Percentiles rank a stretch among this genome's conserved stretches.
These are phyloP conservation scores for Setophaga coronata DNA, from an alignment of 2,113 vertebrate genomes.

Conservation along the genomic window DNA sequence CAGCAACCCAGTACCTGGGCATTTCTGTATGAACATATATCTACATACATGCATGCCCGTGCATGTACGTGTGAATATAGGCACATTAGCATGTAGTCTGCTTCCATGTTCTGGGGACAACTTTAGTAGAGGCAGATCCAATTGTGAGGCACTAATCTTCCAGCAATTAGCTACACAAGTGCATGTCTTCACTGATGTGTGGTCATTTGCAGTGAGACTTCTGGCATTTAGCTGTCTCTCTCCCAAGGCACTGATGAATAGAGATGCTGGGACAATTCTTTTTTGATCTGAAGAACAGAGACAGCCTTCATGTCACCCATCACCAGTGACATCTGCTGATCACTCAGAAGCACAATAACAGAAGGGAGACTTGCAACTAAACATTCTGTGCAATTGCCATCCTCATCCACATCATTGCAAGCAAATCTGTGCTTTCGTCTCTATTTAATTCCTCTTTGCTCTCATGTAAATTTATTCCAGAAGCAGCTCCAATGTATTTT, in stretches of 20 bases:
- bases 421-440: conserved; percentile 61
- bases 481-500: conserved; percentile 49
- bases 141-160: not conserved
- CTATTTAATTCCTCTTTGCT: conserved; percentile 51
- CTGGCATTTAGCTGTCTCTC: not conserved
- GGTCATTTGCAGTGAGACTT: not conserved
- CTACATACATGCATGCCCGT: not conserved
- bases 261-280: not conserved
- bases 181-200: not conserved
- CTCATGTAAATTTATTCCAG: conserved; percentile 56
- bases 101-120: not conserved
- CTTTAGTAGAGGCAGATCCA: not conserved
- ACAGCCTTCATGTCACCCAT: conserved; percentile 44
- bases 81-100: not conserved
- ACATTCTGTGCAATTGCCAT: conserved; percentile 64
- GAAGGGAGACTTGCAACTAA: conserved; percentile 63
- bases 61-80: not conserved
- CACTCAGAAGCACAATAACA: conserved; percentile 63
- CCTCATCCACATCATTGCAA: conserved; percentile 55
- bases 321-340: conserved; percentile 63
- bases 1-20: not conserved
- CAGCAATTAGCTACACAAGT: not conserved
- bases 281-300: conserved; percentile 6
- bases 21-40: not conserved
- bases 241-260: not conserved